phyloP scores from a whole-genome alignment of 64 coral and sea anemone species.

The Stichodactyla helianthus region DNA sequence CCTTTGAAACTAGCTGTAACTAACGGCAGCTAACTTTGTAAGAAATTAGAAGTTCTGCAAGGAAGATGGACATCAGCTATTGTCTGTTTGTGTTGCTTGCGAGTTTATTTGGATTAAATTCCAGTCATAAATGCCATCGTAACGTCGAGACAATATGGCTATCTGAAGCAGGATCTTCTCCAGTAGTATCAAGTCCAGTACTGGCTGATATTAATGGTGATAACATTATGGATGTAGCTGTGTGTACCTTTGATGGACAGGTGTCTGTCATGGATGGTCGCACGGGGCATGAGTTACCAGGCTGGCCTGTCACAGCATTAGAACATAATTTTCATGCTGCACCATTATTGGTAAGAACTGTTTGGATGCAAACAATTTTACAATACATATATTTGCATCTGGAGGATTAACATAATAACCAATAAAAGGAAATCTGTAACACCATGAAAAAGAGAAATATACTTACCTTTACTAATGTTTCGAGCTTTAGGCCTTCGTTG shows the following conservation, averaged over 20 bases:
- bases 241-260: constrained; percentile 68
- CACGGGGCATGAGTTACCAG: constrained; percentile 53
- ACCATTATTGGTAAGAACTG: constrained; percentile 60
- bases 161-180: constrained; percentile 47
- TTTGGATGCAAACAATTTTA: not conserved
- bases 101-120: not conserved
- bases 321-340: constrained; percentile 68
- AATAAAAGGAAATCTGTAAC: no score
- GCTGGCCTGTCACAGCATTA: constrained; percentile 68
- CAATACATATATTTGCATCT: no score
- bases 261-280: constrained; percentile 71
- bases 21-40: not conserved
- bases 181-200: constrained; percentile 75
- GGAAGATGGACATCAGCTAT: not conserved
- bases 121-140: constrained; percentile 52
- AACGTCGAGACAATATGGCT: constrained; percentile 62
- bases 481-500: no score
- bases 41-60: not conserved
- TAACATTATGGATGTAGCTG: constrained; percentile 67
- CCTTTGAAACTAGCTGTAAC: not conserved
- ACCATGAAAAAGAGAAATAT: no score
- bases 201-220: constrained; percentile 72
- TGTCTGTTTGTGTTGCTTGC: not conserved
- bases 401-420: no score
- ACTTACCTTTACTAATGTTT: no score